phyloP scores from a whole-genome alignment of 35 echinoderm and acorn worm genomes.

The Apostichopus californicus region DNA sequence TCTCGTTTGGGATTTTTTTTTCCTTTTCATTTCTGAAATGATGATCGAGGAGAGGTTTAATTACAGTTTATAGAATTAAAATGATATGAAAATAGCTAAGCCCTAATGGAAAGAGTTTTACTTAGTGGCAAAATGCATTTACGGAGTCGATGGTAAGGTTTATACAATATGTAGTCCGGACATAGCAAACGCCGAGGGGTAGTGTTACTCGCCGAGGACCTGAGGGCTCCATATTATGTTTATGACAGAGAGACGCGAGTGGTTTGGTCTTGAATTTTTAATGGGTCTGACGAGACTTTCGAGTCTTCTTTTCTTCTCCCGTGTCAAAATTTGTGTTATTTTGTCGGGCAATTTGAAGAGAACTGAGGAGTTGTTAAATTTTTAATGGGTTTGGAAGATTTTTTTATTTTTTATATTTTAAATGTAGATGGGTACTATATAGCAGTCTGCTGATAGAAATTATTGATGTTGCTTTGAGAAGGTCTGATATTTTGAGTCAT shows the following conservation, averaged over 20 bases:
- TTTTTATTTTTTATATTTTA: too few relatives aligned
- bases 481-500: too few relatives aligned
- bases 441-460: too few relatives aligned
- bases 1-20: not conserved
- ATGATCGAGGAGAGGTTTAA: not conserved
- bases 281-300: too few relatives aligned
- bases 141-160: not conserved
- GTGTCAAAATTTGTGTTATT: too few relatives aligned
- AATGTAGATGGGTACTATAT: too few relatives aligned
- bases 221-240: not conserved
- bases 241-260: not conserved
- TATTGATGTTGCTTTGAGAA: too few relatives aligned
- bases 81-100: not conserved
- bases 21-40: not conserved
- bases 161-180: not conserved
- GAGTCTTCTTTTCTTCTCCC: too few relatives aligned
- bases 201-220: not conserved
- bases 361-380: too few relatives aligned
- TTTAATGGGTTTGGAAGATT: too few relatives aligned
- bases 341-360: too few relatives aligned
- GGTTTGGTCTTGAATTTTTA: too few relatives aligned
- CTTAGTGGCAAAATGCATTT: constrained; percentile 1
- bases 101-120: not conserved
- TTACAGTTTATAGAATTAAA: constrained; percentile 2
- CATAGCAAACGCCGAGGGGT: not conserved